Percentiles rank a stretch among this genome's conserved stretches.
phyloP scores from a whole-genome alignment of 2,888 invertebrate genomes.

The Prenolepis imparis region DNA sequence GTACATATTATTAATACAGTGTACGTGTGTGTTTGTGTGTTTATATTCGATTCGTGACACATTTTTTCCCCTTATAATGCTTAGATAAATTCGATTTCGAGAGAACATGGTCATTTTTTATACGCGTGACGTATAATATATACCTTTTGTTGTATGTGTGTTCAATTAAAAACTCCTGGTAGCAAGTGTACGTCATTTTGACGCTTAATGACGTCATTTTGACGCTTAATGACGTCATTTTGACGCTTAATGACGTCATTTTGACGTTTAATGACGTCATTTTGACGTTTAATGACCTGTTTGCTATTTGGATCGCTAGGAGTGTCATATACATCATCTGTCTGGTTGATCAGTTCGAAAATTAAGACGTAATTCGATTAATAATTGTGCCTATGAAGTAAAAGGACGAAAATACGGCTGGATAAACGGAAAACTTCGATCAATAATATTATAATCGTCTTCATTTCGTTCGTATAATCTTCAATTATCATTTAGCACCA shows the following conservation, averaged over 20 bases:
- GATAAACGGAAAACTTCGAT: constrained; percentile 1
- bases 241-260: too few relatives aligned
- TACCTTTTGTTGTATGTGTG: constrained; percentile 36
- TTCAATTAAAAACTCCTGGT: constrained; percentile 58
- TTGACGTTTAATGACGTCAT: too few relatives aligned
- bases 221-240: too few relatives aligned
- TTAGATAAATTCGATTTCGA: constrained; percentile 62
- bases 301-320: constrained; percentile 30
- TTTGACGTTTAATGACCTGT: too few relatives aligned
- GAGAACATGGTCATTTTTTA: constrained; percentile 57
- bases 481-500: constrained; percentile 13
- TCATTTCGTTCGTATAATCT: constrained; percentile 6
- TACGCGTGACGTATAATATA: constrained; percentile 32
- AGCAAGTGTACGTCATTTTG: too few relatives aligned
- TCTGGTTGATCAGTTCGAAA: constrained; percentile 31
- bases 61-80: constrained; percentile 42
- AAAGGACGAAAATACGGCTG: constrained; percentile 14
- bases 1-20: constrained; percentile 73
- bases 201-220: too few relatives aligned
- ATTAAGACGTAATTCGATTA: constrained; percentile 1
- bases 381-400: background rate
- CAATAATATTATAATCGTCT: background rate
- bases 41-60: constrained; percentile 65
- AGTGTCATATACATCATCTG: constrained; percentile 58
- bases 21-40: background rate